These are phyloP conservation scores for Coccyzus lansbergi DNA, from an alignment of 2,797 vertebrate species.

Conservation along the genomic window DNA sequence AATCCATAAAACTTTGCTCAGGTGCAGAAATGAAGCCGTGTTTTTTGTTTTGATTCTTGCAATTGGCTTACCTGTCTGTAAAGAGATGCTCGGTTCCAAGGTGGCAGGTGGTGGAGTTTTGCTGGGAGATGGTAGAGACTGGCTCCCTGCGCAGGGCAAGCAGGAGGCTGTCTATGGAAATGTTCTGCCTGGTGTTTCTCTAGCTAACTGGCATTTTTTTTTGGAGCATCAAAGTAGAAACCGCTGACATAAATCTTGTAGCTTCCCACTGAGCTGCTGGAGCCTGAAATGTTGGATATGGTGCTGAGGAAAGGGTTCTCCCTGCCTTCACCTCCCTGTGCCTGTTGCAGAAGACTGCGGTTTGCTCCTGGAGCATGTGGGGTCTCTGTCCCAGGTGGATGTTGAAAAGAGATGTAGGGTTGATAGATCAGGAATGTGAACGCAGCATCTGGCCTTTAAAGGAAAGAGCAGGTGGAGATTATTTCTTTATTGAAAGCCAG, in stretches of 20 bases:
- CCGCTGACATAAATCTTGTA: neutral
- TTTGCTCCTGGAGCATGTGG: neutral
- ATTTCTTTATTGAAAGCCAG: neutral
- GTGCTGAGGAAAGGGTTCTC: neutral
- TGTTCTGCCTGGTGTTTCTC: neutral
- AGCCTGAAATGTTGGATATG: accelerated
- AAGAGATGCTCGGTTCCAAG: neutral
- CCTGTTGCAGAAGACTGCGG: neutral
- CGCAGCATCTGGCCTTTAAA: neutral
- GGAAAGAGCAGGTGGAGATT: neutral
- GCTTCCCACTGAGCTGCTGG: neutral
- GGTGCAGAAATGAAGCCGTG: neutral
- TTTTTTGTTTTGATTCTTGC: neutral
- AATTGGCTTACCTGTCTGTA: neutral
- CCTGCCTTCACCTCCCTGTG: neutral
- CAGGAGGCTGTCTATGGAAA: accelerated
- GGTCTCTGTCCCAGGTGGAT: neutral
- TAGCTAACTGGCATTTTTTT: neutral
- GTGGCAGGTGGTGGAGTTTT: neutral
- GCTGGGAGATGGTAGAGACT: neutral
- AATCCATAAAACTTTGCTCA: neutral
- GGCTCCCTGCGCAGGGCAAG: neutral
- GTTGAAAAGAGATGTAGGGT: neutral
- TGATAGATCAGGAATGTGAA: neutral
- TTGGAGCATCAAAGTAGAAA: neutral